A percentile compares a stretch with the other conserved stretches of the same genome.
These are phyloP conservation scores for Adineta ricciae DNA, from an alignment of 2,888 invertebrate species.

Conservation along the genomic window DNA sequence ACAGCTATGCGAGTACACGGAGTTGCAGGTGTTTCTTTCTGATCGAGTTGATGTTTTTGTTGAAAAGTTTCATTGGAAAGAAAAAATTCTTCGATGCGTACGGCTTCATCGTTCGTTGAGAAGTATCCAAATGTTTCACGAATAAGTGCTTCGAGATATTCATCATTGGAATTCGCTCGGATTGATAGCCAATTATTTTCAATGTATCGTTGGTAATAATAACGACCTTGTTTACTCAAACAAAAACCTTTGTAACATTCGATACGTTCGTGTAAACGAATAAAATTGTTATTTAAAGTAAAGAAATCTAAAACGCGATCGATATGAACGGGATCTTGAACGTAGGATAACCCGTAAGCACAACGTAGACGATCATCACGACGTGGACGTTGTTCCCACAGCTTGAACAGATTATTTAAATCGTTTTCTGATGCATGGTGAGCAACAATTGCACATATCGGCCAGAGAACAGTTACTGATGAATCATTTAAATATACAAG, in stretches of 20 bases:
- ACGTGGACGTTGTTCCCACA: background rate
- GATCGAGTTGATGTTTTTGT: background rate
- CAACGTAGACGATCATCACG: constrained; percentile 18
- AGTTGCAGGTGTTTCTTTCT: background rate
- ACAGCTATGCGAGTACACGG: background rate
- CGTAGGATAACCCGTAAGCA: background rate
- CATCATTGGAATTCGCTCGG: constrained; percentile 6
- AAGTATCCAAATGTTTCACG: constrained; percentile 19
- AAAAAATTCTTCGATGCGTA: constrained; percentile 20
- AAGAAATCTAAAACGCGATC: background rate
- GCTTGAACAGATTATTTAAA: constrained; percentile 1
- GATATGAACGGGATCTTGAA: background rate
- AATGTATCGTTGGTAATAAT: constrained; percentile 14
- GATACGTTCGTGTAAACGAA: constrained; percentile 17
- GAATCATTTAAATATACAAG: background rate
- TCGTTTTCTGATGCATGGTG: constrained; percentile 6
- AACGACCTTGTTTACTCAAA: constrained; percentile 16
- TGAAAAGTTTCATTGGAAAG: background rate
- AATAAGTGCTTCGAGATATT: constrained; percentile 8
- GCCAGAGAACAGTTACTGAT: background rate
- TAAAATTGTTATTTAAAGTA: background rate
- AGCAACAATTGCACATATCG: background rate
- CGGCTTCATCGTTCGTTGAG: background rate
- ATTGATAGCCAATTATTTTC: constrained; percentile 5
- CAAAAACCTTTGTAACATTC: constrained; percentile 19